Percentiles rank a stretch among this genome's conserved stretches.
Conservation (phyloP, 2,113 vertebrate species). For the Seriola aureovittata region DNA sequence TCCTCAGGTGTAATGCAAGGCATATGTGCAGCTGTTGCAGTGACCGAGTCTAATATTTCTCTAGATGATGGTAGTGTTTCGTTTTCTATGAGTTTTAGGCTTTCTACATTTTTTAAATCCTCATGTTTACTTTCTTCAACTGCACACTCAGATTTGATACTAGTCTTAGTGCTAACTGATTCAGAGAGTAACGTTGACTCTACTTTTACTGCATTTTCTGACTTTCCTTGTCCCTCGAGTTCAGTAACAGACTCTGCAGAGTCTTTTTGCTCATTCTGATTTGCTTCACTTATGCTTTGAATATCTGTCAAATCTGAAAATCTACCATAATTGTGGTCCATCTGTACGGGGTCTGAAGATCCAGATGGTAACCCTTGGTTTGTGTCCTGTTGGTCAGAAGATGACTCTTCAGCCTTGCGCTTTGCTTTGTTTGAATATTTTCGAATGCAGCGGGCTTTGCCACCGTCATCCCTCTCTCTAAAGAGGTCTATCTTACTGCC, state of each 20-base stretch:
- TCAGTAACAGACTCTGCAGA: slow-evolving; percentile 18
- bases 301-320: slow-evolving; percentile 50
- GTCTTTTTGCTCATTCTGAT: slow-evolving; percentile 29
- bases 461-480: slow-evolving; percentile 62
- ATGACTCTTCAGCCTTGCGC: slow-evolving; percentile 56
- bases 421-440: slow-evolving; percentile 76
- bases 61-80: slow-evolving; percentile 24
- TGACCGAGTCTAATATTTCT: slow-evolving; percentile 18
- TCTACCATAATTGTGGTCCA: slow-evolving; percentile 83
- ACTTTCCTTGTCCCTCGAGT: slow-evolving; percentile 22
- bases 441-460: slow-evolving; percentile 65
- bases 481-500: slow-evolving; percentile 63
- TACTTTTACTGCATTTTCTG: slow-evolving; percentile 19
- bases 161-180: background rate
- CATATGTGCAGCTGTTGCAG: background rate
- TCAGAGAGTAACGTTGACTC: slow-evolving; percentile 9
- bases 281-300: slow-evolving; percentile 29
- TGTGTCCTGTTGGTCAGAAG: slow-evolving; percentile 41
- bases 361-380: slow-evolving; percentile 36
- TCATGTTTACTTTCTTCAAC: slow-evolving; percentile 38
- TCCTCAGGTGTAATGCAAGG: slow-evolving; percentile 6
- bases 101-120: slow-evolving; percentile 32
- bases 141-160: slow-evolving; percentile 6
- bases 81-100: slow-evolving; percentile 23
- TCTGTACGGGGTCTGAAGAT: slow-evolving; percentile 64